Evolutionary conservation across 2,797 vertebrate genomes (phyloP), one percentile per base, ranked within the genome.

Genomic region (Remorina albescens): DNA sequence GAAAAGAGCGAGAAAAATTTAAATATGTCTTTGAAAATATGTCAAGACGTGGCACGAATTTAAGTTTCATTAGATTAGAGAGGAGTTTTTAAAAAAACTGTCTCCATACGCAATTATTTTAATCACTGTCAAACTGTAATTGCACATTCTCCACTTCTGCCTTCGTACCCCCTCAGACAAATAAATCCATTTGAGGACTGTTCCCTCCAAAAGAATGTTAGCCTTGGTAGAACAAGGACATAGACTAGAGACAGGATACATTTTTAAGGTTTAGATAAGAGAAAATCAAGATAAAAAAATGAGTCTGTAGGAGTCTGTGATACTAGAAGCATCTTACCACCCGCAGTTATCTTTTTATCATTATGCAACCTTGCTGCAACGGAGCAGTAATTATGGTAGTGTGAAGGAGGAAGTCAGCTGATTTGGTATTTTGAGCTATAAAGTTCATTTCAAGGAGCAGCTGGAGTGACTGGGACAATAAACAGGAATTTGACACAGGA

Each of bases 141-240:
- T 67, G 32, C 50, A 66, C 8, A 8, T 53, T 67, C 18, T 79
- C 74, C 51, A 68, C 62, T 34, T 68, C n/a, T 63, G 41, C 25
- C 23, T 57, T 69, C 13, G 16, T 56, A 54, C 72, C 63, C 42
- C 74, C 73, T 36, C 51, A 76, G 25, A 47, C 26, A 73, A 85
- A 74, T 56, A 78, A 53, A 83, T 67, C 49, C 42, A 76, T 41
- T 74, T 62, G 41, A 60, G 55, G 56, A 42, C 41, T 41, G 66
- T 63, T 67, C 49, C 67, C 55, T 65, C 25, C 9, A 41, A 26
- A 67, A 65, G 47, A 9, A 6, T 16, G 73, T 46, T 44, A 53
- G 36, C 49, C 23, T 21, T 57, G 2, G 34, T 58, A 41, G 65
- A 69, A 70, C 18, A 64, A 72, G 42, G 11, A 32, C n/a, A n/a